Percentiles rank a stretch among this genome's conserved stretches.
phyloP scores from a whole-genome alignment of 2,113 vertebrate species.

The Helogale parvula region DNA sequence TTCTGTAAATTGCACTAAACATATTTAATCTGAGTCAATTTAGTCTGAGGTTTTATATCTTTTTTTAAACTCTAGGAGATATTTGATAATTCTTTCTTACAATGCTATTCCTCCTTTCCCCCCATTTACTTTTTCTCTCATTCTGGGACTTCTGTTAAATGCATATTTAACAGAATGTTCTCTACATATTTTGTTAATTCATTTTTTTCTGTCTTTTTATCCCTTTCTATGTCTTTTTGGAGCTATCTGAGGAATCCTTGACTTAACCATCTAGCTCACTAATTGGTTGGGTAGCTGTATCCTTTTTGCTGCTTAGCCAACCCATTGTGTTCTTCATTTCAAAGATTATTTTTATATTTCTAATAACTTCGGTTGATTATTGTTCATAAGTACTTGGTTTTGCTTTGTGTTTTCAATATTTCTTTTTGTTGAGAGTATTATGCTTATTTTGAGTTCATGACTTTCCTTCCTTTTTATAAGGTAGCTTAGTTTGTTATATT shows the following conservation, averaged over 20 bases:
- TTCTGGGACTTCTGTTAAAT: not conserved
- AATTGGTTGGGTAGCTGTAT: not conserved
- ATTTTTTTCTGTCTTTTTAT: not conserved
- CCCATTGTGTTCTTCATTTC: not conserved
- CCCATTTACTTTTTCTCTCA: not conserved
- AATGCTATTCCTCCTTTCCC: not conserved
- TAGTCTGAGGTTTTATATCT: not conserved
- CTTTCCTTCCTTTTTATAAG: constrained; percentile 30
- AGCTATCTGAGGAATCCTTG: not conserved
- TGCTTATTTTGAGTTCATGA: not conserved
- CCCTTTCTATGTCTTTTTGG: not conserved
- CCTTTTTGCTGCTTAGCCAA: not conserved
- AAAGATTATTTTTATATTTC: not conserved
- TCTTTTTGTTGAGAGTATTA: constrained; percentile 30
- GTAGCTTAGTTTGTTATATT: not conserved
- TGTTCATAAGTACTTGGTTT: not conserved
- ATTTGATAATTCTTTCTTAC: constrained; percentile 8
- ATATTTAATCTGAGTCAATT: not conserved
- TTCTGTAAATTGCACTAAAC: not conserved
- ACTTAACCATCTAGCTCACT: not conserved
- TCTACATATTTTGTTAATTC: not conserved
- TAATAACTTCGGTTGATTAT: not conserved
- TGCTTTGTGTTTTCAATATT: not conserved
- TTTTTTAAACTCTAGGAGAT: not conserved
- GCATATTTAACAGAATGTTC: not conserved